A percentile compares a stretch with the other conserved stretches of the same genome.
Conservation (phyloP, 1,140 invertebrate species). For the Aphidius ervi region DNA sequence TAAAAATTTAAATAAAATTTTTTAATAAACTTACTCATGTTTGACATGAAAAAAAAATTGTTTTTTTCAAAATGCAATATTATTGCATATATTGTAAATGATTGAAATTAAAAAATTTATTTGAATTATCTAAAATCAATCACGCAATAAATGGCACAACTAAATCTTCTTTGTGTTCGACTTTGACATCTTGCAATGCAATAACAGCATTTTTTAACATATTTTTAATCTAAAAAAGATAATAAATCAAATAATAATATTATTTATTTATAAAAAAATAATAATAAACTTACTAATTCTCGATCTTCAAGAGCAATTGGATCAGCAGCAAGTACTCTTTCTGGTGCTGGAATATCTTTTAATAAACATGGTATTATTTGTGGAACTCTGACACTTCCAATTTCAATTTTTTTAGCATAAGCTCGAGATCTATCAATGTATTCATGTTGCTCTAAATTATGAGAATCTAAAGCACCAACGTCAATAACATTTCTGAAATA, state of each 20-base stretch:
- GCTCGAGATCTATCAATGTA: slow-evolving; percentile 70
- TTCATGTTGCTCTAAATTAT: slow-evolving; percentile 75
- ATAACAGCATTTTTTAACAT: slow-evolving; percentile 62
- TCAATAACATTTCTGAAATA: slow-evolving; percentile 75
- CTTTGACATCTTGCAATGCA: slow-evolving; percentile 68
- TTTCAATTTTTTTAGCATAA: slow-evolving; percentile 62
- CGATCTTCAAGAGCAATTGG: slow-evolving; percentile 54
- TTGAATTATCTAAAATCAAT: slow-evolving; percentile 22
- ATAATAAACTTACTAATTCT: slow-evolving; percentile 51
- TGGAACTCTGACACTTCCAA: slow-evolving; percentile 48
- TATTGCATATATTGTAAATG: not conserved
- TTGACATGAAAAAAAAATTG: no score
- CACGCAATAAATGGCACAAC: slow-evolving; percentile 68
- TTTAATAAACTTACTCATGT: no score
- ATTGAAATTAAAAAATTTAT: not conserved
- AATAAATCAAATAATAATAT: slow-evolving; percentile 37
- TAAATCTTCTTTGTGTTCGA: slow-evolving; percentile 77
- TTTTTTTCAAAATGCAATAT: no score
- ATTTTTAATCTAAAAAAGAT: slow-evolving; percentile 58
- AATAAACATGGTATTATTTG: slow-evolving; percentile 50
- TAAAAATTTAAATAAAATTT: no score
- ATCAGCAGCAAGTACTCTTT: slow-evolving; percentile 55
- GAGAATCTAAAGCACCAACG: slow-evolving; percentile 74
- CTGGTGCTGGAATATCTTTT: slow-evolving; percentile 59
- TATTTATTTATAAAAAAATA: no score